A percentile compares a stretch with the other conserved stretches of the same genome.
These are phyloP conservation scores for Adrianichthys oophorus DNA, from an alignment of 2,797 vertebrate genomes.

Conservation along the genomic window DNA sequence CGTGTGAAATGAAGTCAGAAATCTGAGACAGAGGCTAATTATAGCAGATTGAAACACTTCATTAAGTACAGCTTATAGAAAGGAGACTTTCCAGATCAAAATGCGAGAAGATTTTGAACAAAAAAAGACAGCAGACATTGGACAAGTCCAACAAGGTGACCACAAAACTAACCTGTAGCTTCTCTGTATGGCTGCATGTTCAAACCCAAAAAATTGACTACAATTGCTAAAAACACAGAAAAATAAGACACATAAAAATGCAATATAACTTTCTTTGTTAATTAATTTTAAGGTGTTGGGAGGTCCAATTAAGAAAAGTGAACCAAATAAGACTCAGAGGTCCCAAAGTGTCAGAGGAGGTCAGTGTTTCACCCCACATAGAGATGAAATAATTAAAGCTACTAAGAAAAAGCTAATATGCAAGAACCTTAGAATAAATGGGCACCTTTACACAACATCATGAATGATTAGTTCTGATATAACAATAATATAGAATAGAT, in stretches of 20 bases:
- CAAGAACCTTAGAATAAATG: background rate
- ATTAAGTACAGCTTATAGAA: slow-evolving; percentile 71
- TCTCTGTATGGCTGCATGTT: no score
- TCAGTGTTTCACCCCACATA: background rate
- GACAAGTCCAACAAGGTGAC: slow-evolving; percentile 17
- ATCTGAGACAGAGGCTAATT: slow-evolving; percentile 76
- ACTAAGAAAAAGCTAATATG: background rate
- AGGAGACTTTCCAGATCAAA: slow-evolving; percentile 67
- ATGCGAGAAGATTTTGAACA: slow-evolving; percentile 49
- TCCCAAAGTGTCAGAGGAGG: background rate
- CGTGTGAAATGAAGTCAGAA: slow-evolving; percentile 80
- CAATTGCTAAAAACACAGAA: no score
- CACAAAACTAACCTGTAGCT: slow-evolving; percentile 13
- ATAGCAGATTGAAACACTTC: slow-evolving; percentile 78
- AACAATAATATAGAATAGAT: no score
- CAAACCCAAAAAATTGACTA: no score
- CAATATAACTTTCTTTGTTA: slow-evolving; percentile 14
- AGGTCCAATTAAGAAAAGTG: slow-evolving; percentile 25
- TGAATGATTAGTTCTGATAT: no score
- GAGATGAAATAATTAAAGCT: background rate
- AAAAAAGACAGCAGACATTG: slow-evolving; percentile 39
- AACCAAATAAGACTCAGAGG: background rate
- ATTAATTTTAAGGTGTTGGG: slow-evolving; percentile 27
- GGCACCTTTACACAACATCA: background rate
- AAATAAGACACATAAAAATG: no score